Percentiles rank a stretch among this genome's conserved stretches.
phyloP scores from a whole-genome alignment of 2,113 vertebrate species.

The Dipodomys stephensi region DNA sequence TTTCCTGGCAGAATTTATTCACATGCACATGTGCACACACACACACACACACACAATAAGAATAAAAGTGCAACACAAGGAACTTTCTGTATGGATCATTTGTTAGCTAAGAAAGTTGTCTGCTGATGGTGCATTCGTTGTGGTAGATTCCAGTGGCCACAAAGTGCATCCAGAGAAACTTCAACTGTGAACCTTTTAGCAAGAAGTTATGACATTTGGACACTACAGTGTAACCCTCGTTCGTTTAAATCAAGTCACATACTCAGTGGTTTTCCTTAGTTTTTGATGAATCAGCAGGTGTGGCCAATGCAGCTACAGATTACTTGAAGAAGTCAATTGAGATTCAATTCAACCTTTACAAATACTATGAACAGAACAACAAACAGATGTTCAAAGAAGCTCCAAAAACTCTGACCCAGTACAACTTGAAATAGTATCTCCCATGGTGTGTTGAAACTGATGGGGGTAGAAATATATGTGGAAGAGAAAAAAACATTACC shows the following conservation, averaged over 20 bases:
- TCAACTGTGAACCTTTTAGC: background rate
- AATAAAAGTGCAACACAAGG: background rate
- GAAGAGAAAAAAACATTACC: background rate
- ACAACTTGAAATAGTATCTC: background rate
- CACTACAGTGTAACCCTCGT: background rate
- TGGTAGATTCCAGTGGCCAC: background rate
- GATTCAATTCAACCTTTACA: background rate
- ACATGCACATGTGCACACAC: background rate
- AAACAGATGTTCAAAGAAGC: conserved; percentile 30
- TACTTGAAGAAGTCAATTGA: background rate
- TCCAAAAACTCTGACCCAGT: background rate
- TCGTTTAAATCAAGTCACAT: conserved; percentile 11
- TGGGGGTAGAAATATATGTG: background rate
- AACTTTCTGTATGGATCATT: conserved; percentile 32
- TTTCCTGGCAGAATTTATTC: conserved; percentile 26
- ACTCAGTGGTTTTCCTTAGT: background rate
- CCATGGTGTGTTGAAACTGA: background rate
- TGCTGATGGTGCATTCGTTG: background rate
- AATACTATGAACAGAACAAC: background rate
- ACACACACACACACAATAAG: background rate
- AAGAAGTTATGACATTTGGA: background rate
- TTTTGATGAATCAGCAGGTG: background rate
- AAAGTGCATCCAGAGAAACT: background rate
- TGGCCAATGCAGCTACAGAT: background rate
- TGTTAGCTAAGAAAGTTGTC: conserved; percentile 7